phyloP scores from a whole-genome alignment of 37 sponge, comb jelly and placozoan genomes.

The Hormiphora californensis region DNA sequence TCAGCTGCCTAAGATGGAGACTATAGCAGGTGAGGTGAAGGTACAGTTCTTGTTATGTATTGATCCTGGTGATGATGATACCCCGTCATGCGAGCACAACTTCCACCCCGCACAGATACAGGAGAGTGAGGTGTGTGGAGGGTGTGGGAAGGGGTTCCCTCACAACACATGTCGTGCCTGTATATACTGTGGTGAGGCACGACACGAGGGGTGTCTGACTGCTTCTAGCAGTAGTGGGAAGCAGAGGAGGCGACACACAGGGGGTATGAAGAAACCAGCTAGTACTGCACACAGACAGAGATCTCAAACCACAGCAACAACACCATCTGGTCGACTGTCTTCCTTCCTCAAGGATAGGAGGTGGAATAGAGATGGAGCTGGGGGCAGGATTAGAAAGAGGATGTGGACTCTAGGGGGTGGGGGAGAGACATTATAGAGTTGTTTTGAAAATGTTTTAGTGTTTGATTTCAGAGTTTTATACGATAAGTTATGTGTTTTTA shows the following conservation, averaged over 20 bases:
- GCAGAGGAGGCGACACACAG: neutral
- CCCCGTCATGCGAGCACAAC: neutral
- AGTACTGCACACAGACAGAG: too few species aligned
- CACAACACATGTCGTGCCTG: neutral
- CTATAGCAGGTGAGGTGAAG: conserved; percentile 22
- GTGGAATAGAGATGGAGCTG: neutral
- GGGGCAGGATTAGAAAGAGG: too few species aligned
- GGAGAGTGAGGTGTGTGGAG: neutral
- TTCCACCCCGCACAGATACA: neutral
- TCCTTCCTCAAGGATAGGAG: neutral
- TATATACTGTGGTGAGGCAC: neutral
- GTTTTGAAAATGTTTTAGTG: too few species aligned
- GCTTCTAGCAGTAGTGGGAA: neutral
- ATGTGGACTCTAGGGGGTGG: too few species aligned
- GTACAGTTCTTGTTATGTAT: neutral
- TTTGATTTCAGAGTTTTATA: too few species aligned
- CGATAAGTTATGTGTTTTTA: too few species aligned
- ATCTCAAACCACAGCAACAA: neutral
- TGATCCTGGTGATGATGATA: too few species aligned
- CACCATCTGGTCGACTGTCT: neutral
- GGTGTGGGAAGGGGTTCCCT: neutral
- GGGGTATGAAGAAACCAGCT: neutral
- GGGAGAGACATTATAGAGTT: too few species aligned
- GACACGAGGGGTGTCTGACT: neutral
- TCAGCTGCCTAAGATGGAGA: conserved; percentile 11